Conservation (phyloP, 2,888 invertebrate species). For the Camponotus fellah region DNA sequence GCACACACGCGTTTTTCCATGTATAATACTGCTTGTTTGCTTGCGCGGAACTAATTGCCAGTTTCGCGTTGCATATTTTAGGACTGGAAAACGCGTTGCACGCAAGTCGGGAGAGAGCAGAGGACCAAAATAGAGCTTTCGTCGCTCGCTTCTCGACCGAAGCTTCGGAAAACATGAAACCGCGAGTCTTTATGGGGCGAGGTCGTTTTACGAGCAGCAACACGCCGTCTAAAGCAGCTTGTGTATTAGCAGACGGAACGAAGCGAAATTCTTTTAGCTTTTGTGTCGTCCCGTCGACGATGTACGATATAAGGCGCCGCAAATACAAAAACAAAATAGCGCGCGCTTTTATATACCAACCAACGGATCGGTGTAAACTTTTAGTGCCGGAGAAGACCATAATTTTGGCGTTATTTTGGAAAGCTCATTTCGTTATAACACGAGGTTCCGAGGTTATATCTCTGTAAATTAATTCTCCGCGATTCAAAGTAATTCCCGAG, state of each 20-base stretch:
- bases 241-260: conserved; percentile 51
- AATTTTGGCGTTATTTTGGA: conserved; percentile 37
- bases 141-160: conserved; percentile 11
- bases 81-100: conserved; percentile 43
- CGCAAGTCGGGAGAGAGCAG: conserved; percentile 21
- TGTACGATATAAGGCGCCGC: conserved; percentile 15
- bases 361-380: conserved; percentile 45
- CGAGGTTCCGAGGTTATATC: not conserved
- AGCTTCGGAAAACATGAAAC: conserved; percentile 57
- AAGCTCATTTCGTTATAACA: not conserved
- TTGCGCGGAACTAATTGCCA: conserved; percentile 58
- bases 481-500: not conserved
- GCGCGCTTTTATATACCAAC: conserved; percentile 43
- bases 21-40: conserved; percentile 1
- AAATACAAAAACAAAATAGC: conserved; percentile 11
- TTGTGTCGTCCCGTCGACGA: conserved; percentile 15
- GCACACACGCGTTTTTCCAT: conserved; percentile 7
- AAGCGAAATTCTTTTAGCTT: conserved; percentile 50
- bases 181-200: conserved; percentile 37
- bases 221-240: conserved; percentile 30
- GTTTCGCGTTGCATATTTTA: conserved; percentile 64
- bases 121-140: not conserved
- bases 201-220: conserved; percentile 60
- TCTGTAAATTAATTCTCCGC: conserved; percentile 32
- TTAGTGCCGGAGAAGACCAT: conserved; percentile 44